phyloP scores from a whole-genome alignment of 2,888 invertebrate genomes.

The Coenonympha arcania region DNA sequence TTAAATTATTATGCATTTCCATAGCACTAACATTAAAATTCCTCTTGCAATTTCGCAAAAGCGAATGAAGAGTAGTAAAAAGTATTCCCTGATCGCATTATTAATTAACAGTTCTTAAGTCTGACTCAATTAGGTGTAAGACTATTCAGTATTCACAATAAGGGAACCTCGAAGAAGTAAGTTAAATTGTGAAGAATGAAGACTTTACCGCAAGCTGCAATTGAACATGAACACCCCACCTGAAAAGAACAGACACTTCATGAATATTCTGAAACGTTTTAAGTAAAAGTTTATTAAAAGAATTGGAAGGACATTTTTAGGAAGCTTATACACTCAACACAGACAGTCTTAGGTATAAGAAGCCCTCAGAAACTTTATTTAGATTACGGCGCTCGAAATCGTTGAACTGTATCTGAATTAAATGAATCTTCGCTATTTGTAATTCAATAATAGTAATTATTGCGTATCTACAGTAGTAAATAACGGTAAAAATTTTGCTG shows the following conservation, averaged over 20 bases:
- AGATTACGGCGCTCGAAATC: too few relatives aligned
- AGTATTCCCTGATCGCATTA: conserved; percentile 14
- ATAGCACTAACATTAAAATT: too few relatives aligned
- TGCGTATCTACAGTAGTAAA: too few relatives aligned
- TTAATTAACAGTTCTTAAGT: conserved; percentile 28
- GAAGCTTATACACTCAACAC: conserved; percentile 2
- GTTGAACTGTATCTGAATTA: too few relatives aligned
- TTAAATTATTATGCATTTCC: too few relatives aligned
- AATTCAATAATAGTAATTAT: too few relatives aligned
- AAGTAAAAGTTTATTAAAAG: conserved; percentile 65
- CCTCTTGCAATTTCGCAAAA: background rate
- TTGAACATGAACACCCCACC: conserved; percentile 62
- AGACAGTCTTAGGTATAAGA: background rate
- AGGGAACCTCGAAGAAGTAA: conserved; percentile 43
- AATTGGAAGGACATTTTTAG: conserved; percentile 19
- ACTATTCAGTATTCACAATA: conserved; percentile 19
- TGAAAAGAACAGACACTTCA: conserved; percentile 67
- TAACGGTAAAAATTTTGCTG: too few relatives aligned
- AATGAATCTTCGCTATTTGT: too few relatives aligned
- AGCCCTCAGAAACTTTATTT: background rate
- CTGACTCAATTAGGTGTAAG: conserved; percentile 33
- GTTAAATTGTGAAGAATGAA: conserved; percentile 40
- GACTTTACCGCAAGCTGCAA: conserved; percentile 44
- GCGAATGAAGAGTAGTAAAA: conserved; percentile 5
- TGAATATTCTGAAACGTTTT: conserved; percentile 70